Evolutionary conservation across 2,888 invertebrate species (phyloP).

Genomic region (Brachypalpus laphriformis): DNA sequence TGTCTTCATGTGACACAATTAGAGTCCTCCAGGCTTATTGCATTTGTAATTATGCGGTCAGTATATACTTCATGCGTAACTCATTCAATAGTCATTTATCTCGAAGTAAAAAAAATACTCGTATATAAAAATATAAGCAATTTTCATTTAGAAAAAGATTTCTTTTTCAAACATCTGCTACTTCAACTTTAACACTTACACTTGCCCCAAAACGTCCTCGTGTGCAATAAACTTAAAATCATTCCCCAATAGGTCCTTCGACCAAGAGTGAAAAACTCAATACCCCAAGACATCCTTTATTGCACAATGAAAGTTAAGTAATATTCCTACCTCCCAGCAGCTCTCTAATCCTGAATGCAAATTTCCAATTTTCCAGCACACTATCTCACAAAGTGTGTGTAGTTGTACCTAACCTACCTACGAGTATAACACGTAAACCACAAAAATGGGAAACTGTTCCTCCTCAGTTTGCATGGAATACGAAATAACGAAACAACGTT

Average conservation of each 20-base stretch:
- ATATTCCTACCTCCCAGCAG: constrained; percentile 23
- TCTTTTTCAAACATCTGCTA: not conserved
- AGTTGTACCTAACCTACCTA: not conserved
- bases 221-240: constrained; percentile 12
- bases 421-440: constrained; percentile 47
- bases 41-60: constrained; percentile 51
- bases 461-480: constrained; percentile 3
- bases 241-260: constrained; percentile 30
- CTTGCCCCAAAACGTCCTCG: not conserved
- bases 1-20: constrained; percentile 27
- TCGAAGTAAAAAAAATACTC: not conserved
- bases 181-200: constrained; percentile 2
- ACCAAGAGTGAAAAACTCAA: constrained; percentile 48
- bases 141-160: not conserved
- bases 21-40: constrained; percentile 44
- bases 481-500: constrained; percentile 1
- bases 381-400: constrained; percentile 45
- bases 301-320: constrained; percentile 53
- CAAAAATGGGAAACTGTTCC: constrained; percentile 35
- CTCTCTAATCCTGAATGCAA: constrained; percentile 65
- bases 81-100: not conserved
- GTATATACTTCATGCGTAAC: not conserved
- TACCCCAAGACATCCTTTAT: constrained; percentile 30
- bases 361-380: constrained; percentile 67
- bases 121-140: too few relatives aligned